Base-by-base conservation (phyloP, 1,140 invertebrate genomes). In the Colletes latitarsis region DNA sequence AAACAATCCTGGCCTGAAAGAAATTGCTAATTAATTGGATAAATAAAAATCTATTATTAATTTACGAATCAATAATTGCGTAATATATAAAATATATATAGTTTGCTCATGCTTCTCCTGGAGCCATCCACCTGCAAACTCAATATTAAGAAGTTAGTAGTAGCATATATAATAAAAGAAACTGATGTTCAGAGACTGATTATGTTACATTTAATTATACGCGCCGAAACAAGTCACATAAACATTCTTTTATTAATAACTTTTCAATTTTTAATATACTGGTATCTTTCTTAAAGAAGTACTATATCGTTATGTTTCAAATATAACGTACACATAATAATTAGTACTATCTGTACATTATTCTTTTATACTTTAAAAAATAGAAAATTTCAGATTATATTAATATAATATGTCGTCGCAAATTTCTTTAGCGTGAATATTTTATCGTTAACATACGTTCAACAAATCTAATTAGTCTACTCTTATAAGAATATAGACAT, bases 101-200 rank as follows among this genome's bases (percentile, higher is more conserved):
- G 60, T 62, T 76, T 83, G 85, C 76, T 74, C 63, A 78, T 82
- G 75, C 76, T 62, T 87, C 77, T 87, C 77, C 83, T 64, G 81
- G 63, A 76, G 77, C 58, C 73, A 83, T 79, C 86, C 90, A 92
- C 82, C 92, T 92, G 91, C 79, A 90, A 92, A 92, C 91, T 92
- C 90, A 92, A 92, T 89, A 90, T 85, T 84, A 79, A 84, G 81
- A 85, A 87, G 84, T 90, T 90, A 90, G 81, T 88, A 82, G 76
- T 76, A 67, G 68, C 62, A 82, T 46, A 19, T 66, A 70, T 52
- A 79, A 70, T 68, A 52, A 43, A 80, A 43, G 1, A 63, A 70
- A 52, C 70, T 49, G 81, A 74, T 82, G 79, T 78, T 77, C 79
- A 77, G 77, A 85, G 74, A 46, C 67, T 41, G 77, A n/a, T 57